Evolutionary conservation across 2,888 invertebrate species (phyloP).

Genomic region (Xanthorhoe designata): DNA sequence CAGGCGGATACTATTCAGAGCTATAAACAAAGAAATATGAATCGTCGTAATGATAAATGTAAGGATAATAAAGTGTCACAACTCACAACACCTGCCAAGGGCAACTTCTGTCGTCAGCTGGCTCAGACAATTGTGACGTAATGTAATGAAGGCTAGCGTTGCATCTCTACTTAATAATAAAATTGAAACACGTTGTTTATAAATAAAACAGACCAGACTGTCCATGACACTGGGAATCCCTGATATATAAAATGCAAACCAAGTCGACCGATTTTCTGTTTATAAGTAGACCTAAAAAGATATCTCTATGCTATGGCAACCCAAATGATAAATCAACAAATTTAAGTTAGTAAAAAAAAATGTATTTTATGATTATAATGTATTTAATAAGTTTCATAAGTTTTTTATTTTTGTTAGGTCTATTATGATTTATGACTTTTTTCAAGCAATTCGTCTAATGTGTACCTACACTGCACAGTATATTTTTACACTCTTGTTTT

Average conservation of each 20-base stretch:
- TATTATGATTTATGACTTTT: too few species aligned
- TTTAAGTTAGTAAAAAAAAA: too few species aligned
- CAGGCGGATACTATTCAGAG: too few species aligned
- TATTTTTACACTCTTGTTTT: too few species aligned
- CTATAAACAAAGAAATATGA: slow-evolving; percentile 1
- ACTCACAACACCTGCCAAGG: slow-evolving; percentile 4
- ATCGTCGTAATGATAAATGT: neutral
- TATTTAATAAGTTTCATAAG: too few species aligned
- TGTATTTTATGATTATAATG: too few species aligned
- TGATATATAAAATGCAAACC: slow-evolving; percentile 15
- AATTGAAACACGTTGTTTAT: too few species aligned
- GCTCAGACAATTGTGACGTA: slow-evolving; percentile 23
- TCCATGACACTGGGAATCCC: slow-evolving; percentile 28
- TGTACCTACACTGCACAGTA: too few species aligned
- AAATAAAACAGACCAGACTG: slow-evolving; percentile 10
- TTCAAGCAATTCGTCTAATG: too few species aligned
- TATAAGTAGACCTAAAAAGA: neutral
- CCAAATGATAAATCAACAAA: too few species aligned
- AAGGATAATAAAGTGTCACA: slow-evolving; percentile 1
- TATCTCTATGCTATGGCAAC: slow-evolving; percentile 10
- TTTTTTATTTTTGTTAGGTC: too few species aligned
- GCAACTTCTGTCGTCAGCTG: neutral
- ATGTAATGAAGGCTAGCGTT: slow-evolving; percentile 32
- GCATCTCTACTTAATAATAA: too few species aligned
- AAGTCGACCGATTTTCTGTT: slow-evolving; percentile 19